Conservation (phyloP, 2,888 invertebrate species). For the Coremacera marginata region DNA sequence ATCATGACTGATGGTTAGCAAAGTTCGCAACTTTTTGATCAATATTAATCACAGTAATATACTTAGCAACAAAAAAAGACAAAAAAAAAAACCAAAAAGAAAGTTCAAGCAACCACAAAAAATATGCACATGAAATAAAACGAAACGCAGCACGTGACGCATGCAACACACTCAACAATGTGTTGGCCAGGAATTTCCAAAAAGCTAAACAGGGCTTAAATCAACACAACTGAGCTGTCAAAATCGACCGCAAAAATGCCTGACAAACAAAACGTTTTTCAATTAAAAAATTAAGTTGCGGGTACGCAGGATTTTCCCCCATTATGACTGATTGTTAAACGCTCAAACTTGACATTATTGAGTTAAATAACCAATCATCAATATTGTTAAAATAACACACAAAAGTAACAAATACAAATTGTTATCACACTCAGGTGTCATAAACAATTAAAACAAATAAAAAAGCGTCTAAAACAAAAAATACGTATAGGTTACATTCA, state of each 20-base stretch:
- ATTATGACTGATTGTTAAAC: not conserved
- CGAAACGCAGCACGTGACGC: slow-evolving; percentile 23
- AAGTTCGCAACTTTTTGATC: not conserved
- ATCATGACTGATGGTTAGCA: not conserved
- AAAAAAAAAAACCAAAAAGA: slow-evolving; percentile 22
- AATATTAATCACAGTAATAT: not conserved
- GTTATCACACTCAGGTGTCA: not conserved
- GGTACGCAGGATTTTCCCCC: slow-evolving; percentile 30
- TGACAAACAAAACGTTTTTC: not conserved
- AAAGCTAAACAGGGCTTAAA: slow-evolving; percentile 7
- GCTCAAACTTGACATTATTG: not conserved
- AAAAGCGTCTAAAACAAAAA: too few relatives aligned
- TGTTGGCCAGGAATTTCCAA: slow-evolving; percentile 22
- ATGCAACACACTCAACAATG: not conserved
- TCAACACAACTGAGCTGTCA: not conserved
- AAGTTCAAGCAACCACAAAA: slow-evolving; percentile 16
- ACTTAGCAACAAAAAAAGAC: not conserved
- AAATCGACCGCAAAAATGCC: slow-evolving; percentile 3
- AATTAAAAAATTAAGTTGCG: not conserved
- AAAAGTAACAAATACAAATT: not conserved
- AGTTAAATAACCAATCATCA: not conserved
- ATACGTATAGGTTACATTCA: too few relatives aligned
- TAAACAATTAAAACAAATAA: not conserved
- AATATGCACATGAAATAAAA: not conserved
- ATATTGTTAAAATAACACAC: not conserved